phyloP scores from a whole-genome alignment of 2,113 vertebrate genomes.

The Panurus biarmicus region DNA sequence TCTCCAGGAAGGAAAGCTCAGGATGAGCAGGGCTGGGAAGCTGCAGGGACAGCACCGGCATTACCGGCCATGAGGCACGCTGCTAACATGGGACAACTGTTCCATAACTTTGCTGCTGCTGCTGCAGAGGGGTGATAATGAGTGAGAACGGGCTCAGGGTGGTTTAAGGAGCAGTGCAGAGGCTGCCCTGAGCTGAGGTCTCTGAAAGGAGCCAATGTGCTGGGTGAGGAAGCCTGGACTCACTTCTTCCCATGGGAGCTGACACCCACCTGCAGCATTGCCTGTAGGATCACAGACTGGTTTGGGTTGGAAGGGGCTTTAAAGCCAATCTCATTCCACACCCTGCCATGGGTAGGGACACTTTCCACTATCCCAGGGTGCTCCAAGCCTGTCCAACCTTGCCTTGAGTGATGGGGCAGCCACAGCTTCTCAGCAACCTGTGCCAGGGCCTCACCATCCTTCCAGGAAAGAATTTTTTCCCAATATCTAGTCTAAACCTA shows the following conservation, averaged over 20 bases:
- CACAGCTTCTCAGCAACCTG: not conserved
- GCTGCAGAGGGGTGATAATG: not conserved
- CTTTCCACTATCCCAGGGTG: not conserved
- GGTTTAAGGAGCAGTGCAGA: not conserved
- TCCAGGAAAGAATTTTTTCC: not conserved
- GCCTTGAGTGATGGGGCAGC: not conserved
- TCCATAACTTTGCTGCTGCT: not conserved
- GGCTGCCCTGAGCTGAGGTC: not conserved
- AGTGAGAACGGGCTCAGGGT: not conserved
- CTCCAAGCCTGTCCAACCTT: not conserved
- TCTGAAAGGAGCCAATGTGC: not conserved
- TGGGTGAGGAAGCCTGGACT: not conserved
- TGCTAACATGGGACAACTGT: not conserved
- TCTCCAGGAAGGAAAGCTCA: not conserved
- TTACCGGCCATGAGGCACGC: not conserved
- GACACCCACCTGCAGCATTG: rapidly evolving
- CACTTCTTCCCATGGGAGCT: rapidly evolving
- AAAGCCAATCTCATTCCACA: not conserved
- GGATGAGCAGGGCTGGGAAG: not conserved
- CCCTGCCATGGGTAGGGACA: not conserved
- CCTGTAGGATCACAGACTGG: rapidly evolving
- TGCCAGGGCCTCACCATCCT: not conserved
- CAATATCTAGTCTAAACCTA: not conserved
- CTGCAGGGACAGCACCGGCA: rapidly evolving
- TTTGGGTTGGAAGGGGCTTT: not conserved